Conservation (phyloP, 2,888 invertebrate species). For the Microctonus hyperodae region DNA sequence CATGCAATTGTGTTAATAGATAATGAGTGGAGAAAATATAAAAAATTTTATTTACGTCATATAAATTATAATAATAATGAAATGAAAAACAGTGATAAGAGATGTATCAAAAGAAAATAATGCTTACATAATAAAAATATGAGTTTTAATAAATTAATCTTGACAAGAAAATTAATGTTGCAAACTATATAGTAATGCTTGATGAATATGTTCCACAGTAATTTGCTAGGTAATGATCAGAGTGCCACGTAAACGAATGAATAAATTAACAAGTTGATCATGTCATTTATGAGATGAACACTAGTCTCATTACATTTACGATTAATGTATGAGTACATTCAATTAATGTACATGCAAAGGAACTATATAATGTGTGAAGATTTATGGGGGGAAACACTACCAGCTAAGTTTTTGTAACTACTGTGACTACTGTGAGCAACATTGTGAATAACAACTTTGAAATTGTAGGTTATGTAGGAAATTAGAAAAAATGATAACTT, state of each 20-base stretch:
- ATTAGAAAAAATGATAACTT: too few species aligned
- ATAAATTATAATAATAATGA: background rate
- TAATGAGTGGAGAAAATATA: too few species aligned
- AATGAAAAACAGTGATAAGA: background rate
- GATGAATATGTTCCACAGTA: background rate
- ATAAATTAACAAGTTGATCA: background rate
- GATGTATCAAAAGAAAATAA: background rate
- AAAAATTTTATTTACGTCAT: background rate
- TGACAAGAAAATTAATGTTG: background rate
- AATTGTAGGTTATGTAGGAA: too few species aligned
- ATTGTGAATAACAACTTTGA: too few species aligned
- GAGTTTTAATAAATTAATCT: background rate
- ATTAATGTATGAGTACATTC: background rate
- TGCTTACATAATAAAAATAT: background rate
- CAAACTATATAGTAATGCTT: background rate
- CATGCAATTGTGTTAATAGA: too few species aligned
- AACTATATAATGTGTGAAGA: background rate
- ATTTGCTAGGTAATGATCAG: background rate
- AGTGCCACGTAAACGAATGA: background rate
- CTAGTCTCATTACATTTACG: background rate
- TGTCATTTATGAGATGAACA: background rate
- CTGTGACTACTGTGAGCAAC: too few species aligned
- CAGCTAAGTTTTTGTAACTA: too few species aligned
- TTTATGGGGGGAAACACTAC: too few species aligned
- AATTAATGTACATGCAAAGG: background rate